A percentile compares a stretch with the other conserved stretches of the same genome.
Conservation (phyloP, 2,888 invertebrate genomes). For the Heliconius erato region DNA sequence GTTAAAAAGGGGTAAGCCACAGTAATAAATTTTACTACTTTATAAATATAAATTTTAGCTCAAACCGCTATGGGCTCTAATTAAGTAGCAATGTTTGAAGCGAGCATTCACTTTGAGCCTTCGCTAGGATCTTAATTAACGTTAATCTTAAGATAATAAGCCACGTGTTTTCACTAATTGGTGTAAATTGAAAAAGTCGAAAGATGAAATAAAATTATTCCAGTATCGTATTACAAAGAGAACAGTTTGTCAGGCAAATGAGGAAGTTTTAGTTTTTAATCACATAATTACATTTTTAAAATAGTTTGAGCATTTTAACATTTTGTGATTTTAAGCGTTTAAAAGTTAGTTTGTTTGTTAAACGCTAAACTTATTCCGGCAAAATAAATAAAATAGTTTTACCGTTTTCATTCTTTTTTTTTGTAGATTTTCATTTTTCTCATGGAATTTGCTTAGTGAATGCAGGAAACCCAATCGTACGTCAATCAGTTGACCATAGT, state of each 20-base stretch:
- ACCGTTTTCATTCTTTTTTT: background rate
- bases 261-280: constrained; percentile 20
- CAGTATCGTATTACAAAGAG: constrained; percentile 28
- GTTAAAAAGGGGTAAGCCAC: constrained; percentile 25
- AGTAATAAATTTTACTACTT: constrained; percentile 41
- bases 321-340: background rate
- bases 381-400: background rate
- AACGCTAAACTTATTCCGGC: background rate
- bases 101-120: constrained; percentile 75
- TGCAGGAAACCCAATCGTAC: too few species aligned
- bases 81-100: constrained; percentile 76
- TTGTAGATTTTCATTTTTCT: too few species aligned
- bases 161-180: constrained; percentile 78
- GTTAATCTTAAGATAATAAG: constrained; percentile 83
- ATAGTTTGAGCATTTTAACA: background rate
- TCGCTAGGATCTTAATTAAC: constrained; percentile 78
- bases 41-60: constrained; percentile 48
- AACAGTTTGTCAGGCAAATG: constrained; percentile 29
- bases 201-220: constrained; percentile 37
- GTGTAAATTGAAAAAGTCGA: constrained; percentile 67
- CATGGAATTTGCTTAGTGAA: too few species aligned
- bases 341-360: background rate
- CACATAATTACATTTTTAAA: constrained; percentile 19
- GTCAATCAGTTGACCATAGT: too few species aligned
- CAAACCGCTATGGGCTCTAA: constrained; percentile 62